Percentiles rank a stretch among this genome's conserved stretches.
Evolutionary conservation across 1,140 invertebrate genomes (phyloP).

Genomic region (Pentalonia nigronervosa): DNA sequence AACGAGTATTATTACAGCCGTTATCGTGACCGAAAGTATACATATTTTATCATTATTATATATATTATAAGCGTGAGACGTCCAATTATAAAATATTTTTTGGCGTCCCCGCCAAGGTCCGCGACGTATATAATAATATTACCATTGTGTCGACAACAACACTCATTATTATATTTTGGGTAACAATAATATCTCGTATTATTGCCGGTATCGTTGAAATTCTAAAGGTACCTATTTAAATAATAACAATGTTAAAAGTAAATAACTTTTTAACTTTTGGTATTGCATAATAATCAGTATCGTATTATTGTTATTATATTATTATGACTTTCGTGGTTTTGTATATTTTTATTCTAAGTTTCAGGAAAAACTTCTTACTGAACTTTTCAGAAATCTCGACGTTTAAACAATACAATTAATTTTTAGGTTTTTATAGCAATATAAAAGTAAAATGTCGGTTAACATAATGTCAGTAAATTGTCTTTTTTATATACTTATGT

Average conservation of each 20-base stretch:
- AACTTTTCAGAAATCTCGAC: neutral
- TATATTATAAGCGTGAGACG: neutral
- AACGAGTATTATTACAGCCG: conserved; percentile 6
- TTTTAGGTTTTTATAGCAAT: neutral
- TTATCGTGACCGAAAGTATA: conserved; percentile 1
- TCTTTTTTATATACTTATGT: neutral
- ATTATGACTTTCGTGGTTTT: neutral
- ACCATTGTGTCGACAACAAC: neutral
- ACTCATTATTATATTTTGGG: neutral
- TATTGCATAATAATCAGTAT: neutral
- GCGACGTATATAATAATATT: neutral
- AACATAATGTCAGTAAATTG: neutral
- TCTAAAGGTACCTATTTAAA: conserved; percentile 3
- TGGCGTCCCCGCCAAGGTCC: neutral
- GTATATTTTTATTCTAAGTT: neutral
- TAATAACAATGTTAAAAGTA: neutral
- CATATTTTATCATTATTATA: neutral
- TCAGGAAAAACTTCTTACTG: neutral
- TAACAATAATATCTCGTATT: conserved; percentile 12
- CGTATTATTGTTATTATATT: neutral
- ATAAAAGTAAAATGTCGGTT: neutral
- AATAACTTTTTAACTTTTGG: neutral
- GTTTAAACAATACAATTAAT: neutral
- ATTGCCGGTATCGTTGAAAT: neutral
- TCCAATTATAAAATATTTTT: neutral